phyloP scores from a whole-genome alignment of 2,888 invertebrate genomes.

The Callinectes sapidus region DNA sequence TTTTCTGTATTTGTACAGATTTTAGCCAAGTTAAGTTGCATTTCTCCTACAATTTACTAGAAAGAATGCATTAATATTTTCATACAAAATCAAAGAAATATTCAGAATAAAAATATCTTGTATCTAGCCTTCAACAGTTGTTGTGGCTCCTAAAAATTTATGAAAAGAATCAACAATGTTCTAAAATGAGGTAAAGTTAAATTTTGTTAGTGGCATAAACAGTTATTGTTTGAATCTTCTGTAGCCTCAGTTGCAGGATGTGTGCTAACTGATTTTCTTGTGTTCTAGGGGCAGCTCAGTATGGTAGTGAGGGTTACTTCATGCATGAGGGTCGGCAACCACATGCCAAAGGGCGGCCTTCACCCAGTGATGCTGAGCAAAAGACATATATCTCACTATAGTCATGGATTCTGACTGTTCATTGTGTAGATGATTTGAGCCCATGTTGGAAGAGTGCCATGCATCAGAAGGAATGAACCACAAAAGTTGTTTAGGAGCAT shows the following conservation, averaged over 20 bases:
- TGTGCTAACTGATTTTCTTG: conserved; percentile 7
- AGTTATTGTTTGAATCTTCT: neutral
- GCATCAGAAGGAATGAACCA: conserved; percentile 34
- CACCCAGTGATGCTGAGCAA: conserved; percentile 61
- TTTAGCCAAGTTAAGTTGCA: neutral
- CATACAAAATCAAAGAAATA: neutral
- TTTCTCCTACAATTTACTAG: neutral
- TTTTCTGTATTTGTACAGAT: no score
- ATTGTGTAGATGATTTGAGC: conserved; percentile 64
- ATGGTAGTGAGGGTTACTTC: conserved; percentile 67
- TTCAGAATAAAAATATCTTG: neutral
- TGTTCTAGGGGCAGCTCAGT: conserved; percentile 67
- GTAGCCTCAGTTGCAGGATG: neutral
- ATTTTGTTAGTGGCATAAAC: neutral
- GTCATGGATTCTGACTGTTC: conserved; percentile 65
- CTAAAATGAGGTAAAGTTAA: neutral
- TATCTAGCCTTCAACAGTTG: no score
- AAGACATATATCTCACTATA: conserved; percentile 59
- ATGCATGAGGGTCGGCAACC: conserved; percentile 60
- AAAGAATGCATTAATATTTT: neutral
- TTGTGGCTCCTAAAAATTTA: no score
- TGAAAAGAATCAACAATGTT: neutral
- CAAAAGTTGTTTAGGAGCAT: conserved; percentile 18
- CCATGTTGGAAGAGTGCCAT: conserved; percentile 66
- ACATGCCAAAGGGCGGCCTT: conserved; percentile 67